Percentiles rank a stretch among this genome's conserved stretches.
phyloP scores from a whole-genome alignment of 2,113 vertebrate species.

The Arothron firmamentum region DNA sequence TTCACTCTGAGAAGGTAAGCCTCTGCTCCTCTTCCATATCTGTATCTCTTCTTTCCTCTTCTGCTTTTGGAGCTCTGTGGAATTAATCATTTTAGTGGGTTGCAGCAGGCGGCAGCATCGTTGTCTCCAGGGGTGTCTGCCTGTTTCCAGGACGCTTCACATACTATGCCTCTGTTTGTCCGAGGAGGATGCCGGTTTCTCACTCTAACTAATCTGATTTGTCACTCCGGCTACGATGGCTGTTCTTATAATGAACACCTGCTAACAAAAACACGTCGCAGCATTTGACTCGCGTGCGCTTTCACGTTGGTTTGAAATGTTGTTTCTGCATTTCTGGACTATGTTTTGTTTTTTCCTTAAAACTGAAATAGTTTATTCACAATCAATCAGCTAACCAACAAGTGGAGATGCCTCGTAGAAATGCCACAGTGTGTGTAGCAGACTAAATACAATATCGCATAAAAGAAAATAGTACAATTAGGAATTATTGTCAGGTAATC shows the following conservation, averaged over 20 bases:
- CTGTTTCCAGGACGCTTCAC: constrained; percentile 42
- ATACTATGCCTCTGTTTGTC: constrained; percentile 7
- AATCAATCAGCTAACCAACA: too few species aligned
- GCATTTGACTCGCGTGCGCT: background rate
- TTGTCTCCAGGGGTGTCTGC: constrained; percentile 37
- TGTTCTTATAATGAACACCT: constrained; percentile 2
- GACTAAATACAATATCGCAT: too few species aligned
- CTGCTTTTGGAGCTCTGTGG: constrained; percentile 7
- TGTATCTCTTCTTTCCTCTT: constrained; percentile 7
- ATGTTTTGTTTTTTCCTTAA: background rate
- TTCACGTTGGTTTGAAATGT: background rate
- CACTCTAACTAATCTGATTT: background rate
- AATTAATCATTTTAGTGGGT: constrained; percentile 29
- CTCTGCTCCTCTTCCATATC: constrained; percentile 10
- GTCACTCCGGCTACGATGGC: background rate
- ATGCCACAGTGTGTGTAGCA: too few species aligned
- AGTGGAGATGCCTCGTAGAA: too few species aligned
- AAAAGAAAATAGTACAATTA: too few species aligned
- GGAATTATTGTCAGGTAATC: too few species aligned
- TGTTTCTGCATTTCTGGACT: background rate
- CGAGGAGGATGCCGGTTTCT: background rate
- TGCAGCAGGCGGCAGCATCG: constrained; percentile 25
- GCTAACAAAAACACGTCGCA: constrained; percentile 6
- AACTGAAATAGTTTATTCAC: too few species aligned
- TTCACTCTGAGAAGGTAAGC: constrained; percentile 58